These are phyloP conservation scores for Drosophila azteca DNA, from an alignment of 1,140 invertebrate species.

Conservation along the genomic window DNA sequence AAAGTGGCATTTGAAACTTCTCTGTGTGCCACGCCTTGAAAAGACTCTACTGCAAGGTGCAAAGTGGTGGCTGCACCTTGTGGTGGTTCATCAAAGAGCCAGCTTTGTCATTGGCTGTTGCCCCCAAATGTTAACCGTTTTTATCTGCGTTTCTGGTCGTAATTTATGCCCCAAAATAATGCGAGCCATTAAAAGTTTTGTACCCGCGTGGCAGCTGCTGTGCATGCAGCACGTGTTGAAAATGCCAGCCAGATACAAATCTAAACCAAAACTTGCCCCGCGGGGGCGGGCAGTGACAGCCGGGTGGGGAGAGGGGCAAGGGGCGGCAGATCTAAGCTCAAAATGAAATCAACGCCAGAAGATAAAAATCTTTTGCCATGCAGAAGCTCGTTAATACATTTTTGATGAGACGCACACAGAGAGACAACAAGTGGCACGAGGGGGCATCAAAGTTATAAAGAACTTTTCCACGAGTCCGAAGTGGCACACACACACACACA, in stretches of 20 bases:
- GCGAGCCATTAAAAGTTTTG: slow-evolving; percentile 78
- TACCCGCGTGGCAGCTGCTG: slow-evolving; percentile 53
- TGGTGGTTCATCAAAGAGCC: slow-evolving; percentile 49
- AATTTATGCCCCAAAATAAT: slow-evolving; percentile 79
- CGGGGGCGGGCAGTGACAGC: background rate
- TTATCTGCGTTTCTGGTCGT: slow-evolving; percentile 69
- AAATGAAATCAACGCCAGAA: slow-evolving; percentile 80
- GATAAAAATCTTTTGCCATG: slow-evolving; percentile 80
- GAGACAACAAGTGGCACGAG: slow-evolving; percentile 71
- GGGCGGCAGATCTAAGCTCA: slow-evolving; percentile 42
- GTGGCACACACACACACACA: slow-evolving; percentile 7
- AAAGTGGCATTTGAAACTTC: slow-evolving; percentile 79
- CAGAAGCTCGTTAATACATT: slow-evolving; percentile 80
- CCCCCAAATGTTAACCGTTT: slow-evolving; percentile 67
- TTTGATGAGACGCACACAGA: slow-evolving; percentile 63
- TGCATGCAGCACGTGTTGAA: slow-evolving; percentile 81
- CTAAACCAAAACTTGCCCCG: slow-evolving; percentile 61
- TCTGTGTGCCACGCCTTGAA: slow-evolving; percentile 27
- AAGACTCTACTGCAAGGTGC: too few species aligned
- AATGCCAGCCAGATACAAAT: slow-evolving; percentile 67
- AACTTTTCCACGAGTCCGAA: slow-evolving; percentile 36
- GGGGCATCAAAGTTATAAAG: slow-evolving; percentile 62
- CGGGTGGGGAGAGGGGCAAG: background rate
- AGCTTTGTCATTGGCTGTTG: slow-evolving; percentile 39
- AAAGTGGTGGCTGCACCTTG: background rate